Evolutionary conservation across 2,797 vertebrate genomes (phyloP).

Genomic region (Anas acuta): DNA sequence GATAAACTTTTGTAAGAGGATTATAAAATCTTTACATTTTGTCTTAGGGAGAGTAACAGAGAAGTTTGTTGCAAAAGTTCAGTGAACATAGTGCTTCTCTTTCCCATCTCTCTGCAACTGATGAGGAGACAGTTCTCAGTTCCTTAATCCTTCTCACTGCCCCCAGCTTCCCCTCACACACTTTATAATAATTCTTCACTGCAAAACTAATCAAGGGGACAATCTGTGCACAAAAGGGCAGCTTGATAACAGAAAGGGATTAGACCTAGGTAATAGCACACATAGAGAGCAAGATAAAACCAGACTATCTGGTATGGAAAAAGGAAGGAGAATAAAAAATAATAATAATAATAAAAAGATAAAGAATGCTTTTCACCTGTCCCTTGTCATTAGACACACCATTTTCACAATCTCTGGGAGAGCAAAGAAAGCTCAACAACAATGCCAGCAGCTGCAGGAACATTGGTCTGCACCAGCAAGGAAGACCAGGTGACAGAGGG

Average conservation of each 20-base stretch:
- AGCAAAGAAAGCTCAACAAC: not conserved
- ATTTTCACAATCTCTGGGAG: not conserved
- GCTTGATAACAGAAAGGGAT: not conserved
- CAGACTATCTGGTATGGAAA: not conserved
- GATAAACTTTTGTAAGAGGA: constrained; percentile 72
- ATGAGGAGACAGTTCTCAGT: not conserved
- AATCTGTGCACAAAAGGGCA: not conserved
- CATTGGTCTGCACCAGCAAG: not conserved
- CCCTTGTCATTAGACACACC: not conserved
- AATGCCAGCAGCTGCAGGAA: not conserved
- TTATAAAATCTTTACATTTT: constrained; percentile 70
- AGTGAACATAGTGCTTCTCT: not conserved
- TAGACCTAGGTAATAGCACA: not conserved
- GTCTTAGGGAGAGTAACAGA: constrained; percentile 47
- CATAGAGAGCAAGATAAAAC: not conserved
- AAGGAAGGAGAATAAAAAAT: not conserved
- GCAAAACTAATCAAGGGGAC: not conserved
- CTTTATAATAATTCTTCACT: not conserved
- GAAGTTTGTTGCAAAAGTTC: constrained; percentile 33
- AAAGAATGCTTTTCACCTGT: not conserved
- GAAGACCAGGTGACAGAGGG: not conserved
- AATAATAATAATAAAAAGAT: not conserved
- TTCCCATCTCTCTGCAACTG: not conserved
- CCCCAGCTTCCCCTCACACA: not conserved
- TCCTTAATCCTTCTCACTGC: not conserved